Conservation (phyloP, 2,113 vertebrate species). For the Crotalus horridus region DNA sequence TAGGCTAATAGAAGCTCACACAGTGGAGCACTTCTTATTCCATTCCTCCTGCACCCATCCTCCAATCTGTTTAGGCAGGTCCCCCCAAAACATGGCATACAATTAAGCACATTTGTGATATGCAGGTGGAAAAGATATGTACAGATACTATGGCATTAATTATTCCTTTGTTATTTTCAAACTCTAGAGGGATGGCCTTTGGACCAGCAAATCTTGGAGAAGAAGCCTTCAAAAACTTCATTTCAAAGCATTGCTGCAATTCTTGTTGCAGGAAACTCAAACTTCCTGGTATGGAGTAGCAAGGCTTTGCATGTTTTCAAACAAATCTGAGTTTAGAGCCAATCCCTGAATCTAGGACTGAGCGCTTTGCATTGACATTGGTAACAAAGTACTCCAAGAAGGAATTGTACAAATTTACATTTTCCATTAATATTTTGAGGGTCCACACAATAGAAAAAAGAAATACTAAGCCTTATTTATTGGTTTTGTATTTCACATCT, state of each 20-base stretch:
- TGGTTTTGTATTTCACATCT: neutral
- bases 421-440: neutral
- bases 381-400: neutral
- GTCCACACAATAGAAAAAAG: slow-evolving; percentile 6
- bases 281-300: slow-evolving; percentile 77
- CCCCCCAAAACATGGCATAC: neutral
- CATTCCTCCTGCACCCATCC: neutral
- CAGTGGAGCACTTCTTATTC: neutral
- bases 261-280: slow-evolving; percentile 84
- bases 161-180: slow-evolving; percentile 65
- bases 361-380: slow-evolving; percentile 35
- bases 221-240: slow-evolving; percentile 84
- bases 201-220: slow-evolving; percentile 91
- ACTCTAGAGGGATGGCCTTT: slow-evolving; percentile 84
- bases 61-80: neutral
- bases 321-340: slow-evolving; percentile 36
- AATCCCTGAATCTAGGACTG: slow-evolving; percentile 22
- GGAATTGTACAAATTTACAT: neutral
- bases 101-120: neutral
- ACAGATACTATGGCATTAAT: slow-evolving; percentile 14
- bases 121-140: neutral
- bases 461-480: neutral
- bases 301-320: slow-evolving; percentile 38
- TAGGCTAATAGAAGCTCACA: neutral
- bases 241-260: slow-evolving; percentile 89